Base-by-base conservation (phyloP, 1,140 invertebrate genomes). In the Globodera ellingtonae region DNA sequence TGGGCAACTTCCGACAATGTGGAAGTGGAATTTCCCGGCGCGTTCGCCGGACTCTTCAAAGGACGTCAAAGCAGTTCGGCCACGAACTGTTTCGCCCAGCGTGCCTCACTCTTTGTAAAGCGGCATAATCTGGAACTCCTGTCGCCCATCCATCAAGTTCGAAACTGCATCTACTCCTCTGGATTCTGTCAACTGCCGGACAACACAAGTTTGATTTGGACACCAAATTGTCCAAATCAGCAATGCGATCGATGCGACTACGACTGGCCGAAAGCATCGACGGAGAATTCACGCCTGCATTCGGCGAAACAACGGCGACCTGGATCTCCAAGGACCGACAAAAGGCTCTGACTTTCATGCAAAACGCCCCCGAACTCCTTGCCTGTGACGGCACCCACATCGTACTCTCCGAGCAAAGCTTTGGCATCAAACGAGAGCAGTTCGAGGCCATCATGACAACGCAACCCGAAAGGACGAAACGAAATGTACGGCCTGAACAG, bases 131-230 rank as follows among this genome's bases (percentile, higher is more conserved):
- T 62, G 13, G 13, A 18, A 62, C 15, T 62, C 10, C 10, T 3
- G 15, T 62, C 56, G 5, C 56, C 56, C 3, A 18, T 62, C 15
- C 56, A 62, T n/a, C 56, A 18, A 13, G 15, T 62, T 1, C 4
- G 18, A 0, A 3, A 62, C 1, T 62, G 56, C 5, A 2, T 18
- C 0, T 71, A 71, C 70, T 15, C 48, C 0, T 3, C 13, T 0
- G 70, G n/a, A 21, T 71, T 47, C n/a, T 71, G 70, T 0, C 70
- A 47, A 47, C 70, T 71, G 1, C 18, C 67, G 10, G 18, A 71
- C 70, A 21, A 71, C 48, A 62, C 70, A 15, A 69, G 67, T 13
- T n/a, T 71, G 1, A 71, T 71, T 35, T 71, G 70, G 70, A 71
- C 15, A 15, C 5, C 10, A 13, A 21, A 71, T 71, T 71, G 70